Evolutionary conservation across 1,140 invertebrate genomes (phyloP).

Genomic region (Periplaneta americana): DNA sequence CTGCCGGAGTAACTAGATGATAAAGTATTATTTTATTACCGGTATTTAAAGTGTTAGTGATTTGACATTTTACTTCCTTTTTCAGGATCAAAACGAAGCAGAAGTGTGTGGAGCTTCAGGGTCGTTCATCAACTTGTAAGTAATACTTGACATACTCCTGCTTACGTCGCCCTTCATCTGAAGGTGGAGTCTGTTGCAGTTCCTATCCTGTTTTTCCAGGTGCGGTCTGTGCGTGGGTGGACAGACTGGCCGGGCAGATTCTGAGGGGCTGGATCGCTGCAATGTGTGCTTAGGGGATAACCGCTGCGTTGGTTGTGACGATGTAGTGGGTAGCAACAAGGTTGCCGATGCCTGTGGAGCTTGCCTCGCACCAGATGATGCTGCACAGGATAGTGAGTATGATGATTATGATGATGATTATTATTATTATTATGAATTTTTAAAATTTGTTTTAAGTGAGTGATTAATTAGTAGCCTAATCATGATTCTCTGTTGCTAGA

Average conservation of each 20-base stretch:
- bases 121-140: background rate
- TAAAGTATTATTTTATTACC: too few species aligned
- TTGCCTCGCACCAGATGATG: slow-evolving; percentile 18
- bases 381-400: slow-evolving; percentile 10
- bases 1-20: too few species aligned
- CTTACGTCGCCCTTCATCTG: too few species aligned
- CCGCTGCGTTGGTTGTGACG: slow-evolving; percentile 20
- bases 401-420: too few species aligned
- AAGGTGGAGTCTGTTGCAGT: too few species aligned
- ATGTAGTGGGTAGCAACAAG: background rate
- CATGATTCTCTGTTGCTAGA: too few species aligned
- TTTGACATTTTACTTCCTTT: background rate
- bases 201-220: slow-evolving; percentile 24
- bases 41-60: too few species aligned
- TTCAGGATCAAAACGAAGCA: background rate
- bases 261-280: slow-evolving; percentile 18
- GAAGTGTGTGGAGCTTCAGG: background rate
- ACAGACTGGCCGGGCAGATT: background rate
- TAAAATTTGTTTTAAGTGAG: too few species aligned
- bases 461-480: too few species aligned
- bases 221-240: slow-evolving; percentile 21
- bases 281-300: slow-evolving; percentile 15
- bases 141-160: too few species aligned
- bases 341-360: slow-evolving; percentile 14
- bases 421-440: too few species aligned